These are phyloP conservation scores for Gila robusta DNA, from an alignment of 2,797 vertebrate genomes.

Conservation along the genomic window DNA sequence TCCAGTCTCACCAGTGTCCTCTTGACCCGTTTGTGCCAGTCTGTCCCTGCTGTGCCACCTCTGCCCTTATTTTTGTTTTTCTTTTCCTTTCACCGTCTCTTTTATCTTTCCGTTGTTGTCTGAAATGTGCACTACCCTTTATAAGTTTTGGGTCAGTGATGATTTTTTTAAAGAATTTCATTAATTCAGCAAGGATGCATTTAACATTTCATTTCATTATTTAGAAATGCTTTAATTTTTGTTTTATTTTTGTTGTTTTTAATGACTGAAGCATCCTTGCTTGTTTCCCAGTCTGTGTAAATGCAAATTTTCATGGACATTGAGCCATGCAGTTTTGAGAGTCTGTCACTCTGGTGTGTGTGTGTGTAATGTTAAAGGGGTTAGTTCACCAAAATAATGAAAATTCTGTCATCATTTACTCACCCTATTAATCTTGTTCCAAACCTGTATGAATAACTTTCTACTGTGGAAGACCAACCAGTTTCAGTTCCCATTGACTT, in stretches of 20 bases:
- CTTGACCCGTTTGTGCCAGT: slow-evolving; percentile 60
- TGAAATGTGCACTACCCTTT: neutral
- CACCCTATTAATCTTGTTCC: neutral
- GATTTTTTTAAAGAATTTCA: neutral
- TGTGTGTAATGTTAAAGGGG: neutral
- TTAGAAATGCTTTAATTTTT: too few species aligned
- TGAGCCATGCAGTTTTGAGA: neutral
- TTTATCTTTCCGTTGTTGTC: neutral
- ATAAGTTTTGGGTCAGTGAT: neutral
- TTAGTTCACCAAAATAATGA: neutral
- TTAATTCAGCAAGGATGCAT: too few species aligned
- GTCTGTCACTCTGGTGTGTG: neutral
- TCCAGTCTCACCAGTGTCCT: slow-evolving; percentile 19
- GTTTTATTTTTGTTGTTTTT: too few species aligned
- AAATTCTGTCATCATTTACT: neutral
- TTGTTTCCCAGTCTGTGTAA: neutral
- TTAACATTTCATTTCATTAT: too few species aligned
- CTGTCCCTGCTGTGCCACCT: slow-evolving; percentile 48
- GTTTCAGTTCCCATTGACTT: neutral
- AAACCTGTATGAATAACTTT: neutral
- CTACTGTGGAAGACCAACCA: neutral
- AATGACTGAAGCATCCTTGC: too few species aligned
- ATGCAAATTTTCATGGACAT: too few species aligned
- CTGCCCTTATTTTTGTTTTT: slow-evolving; percentile 53
- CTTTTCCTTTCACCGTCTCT: slow-evolving; percentile 43